Evolutionary conservation across 1,140 invertebrate genomes (phyloP).

Genomic region (Drosophila fuyamai): DNA sequence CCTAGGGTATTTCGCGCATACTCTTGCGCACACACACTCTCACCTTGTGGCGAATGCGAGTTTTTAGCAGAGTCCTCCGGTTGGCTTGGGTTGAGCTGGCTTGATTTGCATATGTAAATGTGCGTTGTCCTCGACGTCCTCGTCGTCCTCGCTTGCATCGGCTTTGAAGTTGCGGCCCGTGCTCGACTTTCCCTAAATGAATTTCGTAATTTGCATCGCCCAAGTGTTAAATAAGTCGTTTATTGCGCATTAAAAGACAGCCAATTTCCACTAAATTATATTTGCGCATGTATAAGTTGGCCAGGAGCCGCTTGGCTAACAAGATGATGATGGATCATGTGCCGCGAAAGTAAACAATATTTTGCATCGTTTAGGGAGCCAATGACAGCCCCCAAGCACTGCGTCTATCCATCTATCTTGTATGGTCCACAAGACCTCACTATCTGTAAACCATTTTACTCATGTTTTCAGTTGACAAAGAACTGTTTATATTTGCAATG

Average conservation of each 20-base stretch:
- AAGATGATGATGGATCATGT: conserved; percentile 68
- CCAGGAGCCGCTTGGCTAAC: conserved; percentile 48
- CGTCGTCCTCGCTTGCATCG: conserved; percentile 16
- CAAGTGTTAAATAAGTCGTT: conserved; percentile 81
- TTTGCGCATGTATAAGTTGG: conserved; percentile 33
- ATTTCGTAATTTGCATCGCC: conserved; percentile 74
- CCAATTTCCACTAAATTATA: conserved; percentile 78
- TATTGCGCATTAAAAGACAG: conserved; percentile 78
- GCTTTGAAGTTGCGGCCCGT: conserved; percentile 30
- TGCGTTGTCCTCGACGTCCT: conserved; percentile 29
- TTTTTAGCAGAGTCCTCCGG: conserved; percentile 12
- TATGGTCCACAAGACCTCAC: too few relatives aligned
- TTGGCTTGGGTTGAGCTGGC: neutral
- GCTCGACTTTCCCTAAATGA: conserved; percentile 64
- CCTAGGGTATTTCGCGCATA: conserved; percentile 67
- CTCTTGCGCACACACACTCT: conserved; percentile 14
- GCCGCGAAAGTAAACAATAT: conserved; percentile 30
- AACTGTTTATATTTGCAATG: too few relatives aligned
- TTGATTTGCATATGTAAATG: conserved; percentile 63
- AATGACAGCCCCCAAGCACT: conserved; percentile 12
- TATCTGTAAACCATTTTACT: too few relatives aligned
- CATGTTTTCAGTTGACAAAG: too few relatives aligned
- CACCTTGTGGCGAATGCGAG: conserved; percentile 6
- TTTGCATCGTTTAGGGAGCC: conserved; percentile 4
- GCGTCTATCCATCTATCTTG: neutral